Percentiles rank a stretch among this genome's conserved stretches.
Evolutionary conservation across 2,888 invertebrate genomes (phyloP).

Genomic region (Helleia helle): DNA sequence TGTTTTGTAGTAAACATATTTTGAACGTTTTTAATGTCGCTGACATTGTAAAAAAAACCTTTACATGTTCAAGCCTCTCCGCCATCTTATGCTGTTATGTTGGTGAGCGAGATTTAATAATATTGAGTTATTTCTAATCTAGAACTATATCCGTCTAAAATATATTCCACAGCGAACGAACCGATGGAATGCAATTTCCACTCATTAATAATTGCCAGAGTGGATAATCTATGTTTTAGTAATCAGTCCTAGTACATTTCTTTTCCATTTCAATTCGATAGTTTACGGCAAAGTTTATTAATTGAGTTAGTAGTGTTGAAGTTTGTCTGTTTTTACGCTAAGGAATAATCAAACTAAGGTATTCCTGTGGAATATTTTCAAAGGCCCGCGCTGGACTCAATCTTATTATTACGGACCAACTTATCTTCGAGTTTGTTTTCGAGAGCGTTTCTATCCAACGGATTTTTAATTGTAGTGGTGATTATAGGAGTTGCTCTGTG

Average conservation of each 20-base stretch:
- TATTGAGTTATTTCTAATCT: too few species aligned
- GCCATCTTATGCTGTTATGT: too few species aligned
- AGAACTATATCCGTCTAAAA: too few species aligned
- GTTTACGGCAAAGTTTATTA: slow-evolving; percentile 42
- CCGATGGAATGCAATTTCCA: too few species aligned
- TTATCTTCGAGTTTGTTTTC: slow-evolving; percentile 24
- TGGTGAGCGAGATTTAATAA: too few species aligned
- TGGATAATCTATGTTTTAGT: slow-evolving; percentile 13
- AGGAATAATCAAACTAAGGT: slow-evolving; percentile 46
- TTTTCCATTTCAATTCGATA: slow-evolving; percentile 26
- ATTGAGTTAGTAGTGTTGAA: slow-evolving; percentile 46
- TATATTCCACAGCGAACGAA: too few species aligned
- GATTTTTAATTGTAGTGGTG: slow-evolving; percentile 27
- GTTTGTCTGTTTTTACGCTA: slow-evolving; percentile 49
- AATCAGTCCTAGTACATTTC: slow-evolving; percentile 18
- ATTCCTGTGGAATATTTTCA: slow-evolving; percentile 35
- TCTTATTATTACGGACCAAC: slow-evolving; percentile 22
- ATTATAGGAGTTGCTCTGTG: slow-evolving; percentile 20
- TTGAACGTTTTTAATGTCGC: too few species aligned
- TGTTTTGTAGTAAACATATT: too few species aligned
- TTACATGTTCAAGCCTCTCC: too few species aligned
- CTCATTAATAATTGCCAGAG: slow-evolving; percentile 15
- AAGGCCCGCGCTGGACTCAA: slow-evolving; percentile 29
- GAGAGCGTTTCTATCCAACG: slow-evolving; percentile 19
- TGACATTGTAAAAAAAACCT: too few species aligned